Base-by-base conservation (phyloP, 2,888 invertebrate genomes). In the Andricus curvator region DNA sequence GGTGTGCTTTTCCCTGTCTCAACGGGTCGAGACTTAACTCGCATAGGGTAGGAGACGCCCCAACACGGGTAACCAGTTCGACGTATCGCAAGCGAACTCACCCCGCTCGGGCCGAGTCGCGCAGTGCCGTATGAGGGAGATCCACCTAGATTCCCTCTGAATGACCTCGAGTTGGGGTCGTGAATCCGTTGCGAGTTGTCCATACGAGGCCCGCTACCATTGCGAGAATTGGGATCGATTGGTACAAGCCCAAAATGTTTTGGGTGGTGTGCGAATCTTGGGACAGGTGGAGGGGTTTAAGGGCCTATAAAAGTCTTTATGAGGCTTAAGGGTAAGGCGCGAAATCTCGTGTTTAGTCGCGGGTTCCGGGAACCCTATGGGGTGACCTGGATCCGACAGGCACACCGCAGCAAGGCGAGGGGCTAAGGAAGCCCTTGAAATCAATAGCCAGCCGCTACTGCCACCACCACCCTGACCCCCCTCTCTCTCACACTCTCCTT, bases 391-490 rank as follows among this genome's bases (percentile, higher is more conserved):
- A 74, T 83, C 84, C 80, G 82, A 81, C 74, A 60, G 81, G 80
- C 66, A 83, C 79, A 78, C 77, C 80, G 80, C 78, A 80, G 85
- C 85, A 70, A 80, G 78, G 85, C 86, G 88, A 88, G 85, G 88
- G 89, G 86, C 89, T 90, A 91, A 92, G 91, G 91, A 92, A 92
- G 90, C 91, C 92, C 92, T 92, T 92, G 92, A 92, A 92, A 92
- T 92, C 92, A 92, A 92, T 92, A 92, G 91, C 91, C 90, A 89
- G 91, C 89, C 90, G 89, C 91, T 89, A 90, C 91, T 88, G 90
- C 90, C 90, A 88, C 89, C 90, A 88, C 88, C 88, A 93, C 93
- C 86, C 86, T 87, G 84, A 87, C 87, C 87, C 64, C 70, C 78
- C 82, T 78, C 81, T 81, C 81, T 82, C 85, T 65, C 78, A 9